These are phyloP conservation scores for Pinna nobilis DNA, from an alignment of 1,140 invertebrate genomes.

Conservation along the genomic window DNA sequence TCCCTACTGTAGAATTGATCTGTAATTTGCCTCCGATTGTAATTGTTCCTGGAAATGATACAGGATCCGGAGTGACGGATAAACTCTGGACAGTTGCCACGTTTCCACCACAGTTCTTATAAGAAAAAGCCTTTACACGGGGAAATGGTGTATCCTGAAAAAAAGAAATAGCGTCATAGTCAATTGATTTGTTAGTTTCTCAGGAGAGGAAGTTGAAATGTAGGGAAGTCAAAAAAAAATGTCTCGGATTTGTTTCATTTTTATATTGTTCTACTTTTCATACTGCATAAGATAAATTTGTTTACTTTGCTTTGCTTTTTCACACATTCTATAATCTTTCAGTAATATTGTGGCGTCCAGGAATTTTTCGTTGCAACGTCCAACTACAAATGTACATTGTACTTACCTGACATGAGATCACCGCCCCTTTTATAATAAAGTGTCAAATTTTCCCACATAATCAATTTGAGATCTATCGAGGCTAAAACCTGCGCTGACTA, in stretches of 20 bases:
- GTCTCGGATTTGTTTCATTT: neutral
- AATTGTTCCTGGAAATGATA: conserved; percentile 46
- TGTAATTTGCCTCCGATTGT: conserved; percentile 24
- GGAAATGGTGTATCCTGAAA: neutral
- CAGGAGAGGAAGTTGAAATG: neutral
- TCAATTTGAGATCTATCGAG: too few relatives aligned
- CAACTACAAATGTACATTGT: neutral
- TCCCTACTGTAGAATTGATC: conserved; percentile 28
- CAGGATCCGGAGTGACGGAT: conserved; percentile 44
- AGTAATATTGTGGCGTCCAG: too few relatives aligned
- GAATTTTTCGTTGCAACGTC: too few relatives aligned
- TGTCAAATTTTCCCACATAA: too few relatives aligned
- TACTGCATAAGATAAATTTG: neutral
- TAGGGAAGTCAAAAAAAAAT: too few relatives aligned
- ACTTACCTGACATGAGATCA: neutral
- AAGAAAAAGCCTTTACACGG: conserved; percentile 20
- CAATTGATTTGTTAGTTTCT: neutral
- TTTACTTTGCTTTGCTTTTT: neutral
- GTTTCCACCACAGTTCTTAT: conserved; percentile 28
- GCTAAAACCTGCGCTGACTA: too few relatives aligned
- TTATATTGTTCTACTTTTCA: neutral
- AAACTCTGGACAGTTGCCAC: conserved; percentile 11
- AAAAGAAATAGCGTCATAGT: neutral
- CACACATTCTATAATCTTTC: neutral
- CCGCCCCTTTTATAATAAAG: too few relatives aligned